Evolutionary conservation across 2,113 vertebrate genomes (phyloP).

Genomic region (Bettongia penicillata): DNA sequence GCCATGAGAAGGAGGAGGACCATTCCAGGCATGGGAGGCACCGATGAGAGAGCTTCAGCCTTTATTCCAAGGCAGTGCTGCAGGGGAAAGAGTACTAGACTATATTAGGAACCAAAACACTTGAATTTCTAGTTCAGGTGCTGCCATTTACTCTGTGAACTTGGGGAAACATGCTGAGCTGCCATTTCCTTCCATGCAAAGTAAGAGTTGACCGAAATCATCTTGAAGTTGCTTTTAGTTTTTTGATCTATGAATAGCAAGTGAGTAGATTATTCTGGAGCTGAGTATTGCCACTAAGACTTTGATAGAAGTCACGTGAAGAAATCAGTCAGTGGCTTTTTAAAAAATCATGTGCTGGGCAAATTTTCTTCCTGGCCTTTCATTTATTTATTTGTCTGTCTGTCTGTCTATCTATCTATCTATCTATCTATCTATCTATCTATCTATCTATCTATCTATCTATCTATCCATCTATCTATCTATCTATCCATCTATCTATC

Average conservation of each 20-base stretch:
- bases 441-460: too few species aligned
- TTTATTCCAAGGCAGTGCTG: background rate
- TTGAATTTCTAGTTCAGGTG: background rate
- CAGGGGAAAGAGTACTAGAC: background rate
- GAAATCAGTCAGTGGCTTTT: background rate
- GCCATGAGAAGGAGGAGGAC: background rate
- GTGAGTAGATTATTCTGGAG: background rate
- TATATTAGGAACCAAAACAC: background rate
- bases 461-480: too few species aligned
- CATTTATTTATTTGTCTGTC: background rate
- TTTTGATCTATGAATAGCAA: background rate
- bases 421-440: too few species aligned
- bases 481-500: too few species aligned
- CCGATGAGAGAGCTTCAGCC: background rate
- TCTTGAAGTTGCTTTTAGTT: background rate
- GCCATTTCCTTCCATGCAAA: background rate
- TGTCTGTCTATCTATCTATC: too few species aligned
- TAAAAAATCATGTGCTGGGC: background rate
- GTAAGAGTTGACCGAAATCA: background rate
- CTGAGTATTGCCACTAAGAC: background rate
- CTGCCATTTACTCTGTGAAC: background rate
- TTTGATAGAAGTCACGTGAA: background rate
- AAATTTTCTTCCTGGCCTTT: background rate
- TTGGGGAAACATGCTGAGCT: background rate
- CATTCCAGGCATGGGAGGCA: background rate